phyloP scores from a whole-genome alignment of 2,888 invertebrate genomes.

The Seladonia tumulorum region DNA sequence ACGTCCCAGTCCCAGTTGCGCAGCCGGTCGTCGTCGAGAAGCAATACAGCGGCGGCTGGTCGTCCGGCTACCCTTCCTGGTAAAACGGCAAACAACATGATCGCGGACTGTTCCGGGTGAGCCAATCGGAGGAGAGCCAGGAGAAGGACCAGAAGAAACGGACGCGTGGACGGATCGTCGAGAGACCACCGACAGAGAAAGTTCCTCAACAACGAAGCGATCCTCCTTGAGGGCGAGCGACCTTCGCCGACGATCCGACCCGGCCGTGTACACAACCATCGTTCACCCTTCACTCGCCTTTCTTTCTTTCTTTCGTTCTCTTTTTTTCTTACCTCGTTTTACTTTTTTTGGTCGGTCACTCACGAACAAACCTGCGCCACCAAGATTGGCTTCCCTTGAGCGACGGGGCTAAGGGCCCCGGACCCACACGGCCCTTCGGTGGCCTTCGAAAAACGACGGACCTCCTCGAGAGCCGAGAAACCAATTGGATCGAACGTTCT shows the following conservation, averaged over 20 bases:
- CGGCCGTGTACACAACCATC: neutral
- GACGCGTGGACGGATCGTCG: neutral
- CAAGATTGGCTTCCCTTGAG: constrained; percentile 27
- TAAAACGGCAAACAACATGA: constrained; percentile 45
- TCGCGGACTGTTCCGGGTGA: constrained; percentile 8
- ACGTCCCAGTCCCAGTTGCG: constrained; percentile 76
- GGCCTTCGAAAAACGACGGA: constrained; percentile 18
- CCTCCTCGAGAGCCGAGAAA: constrained; percentile 14
- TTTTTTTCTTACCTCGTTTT: neutral
- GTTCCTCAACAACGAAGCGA: neutral
- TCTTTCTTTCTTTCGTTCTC: neutral
- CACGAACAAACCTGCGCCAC: neutral
- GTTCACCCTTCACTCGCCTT: neutral
- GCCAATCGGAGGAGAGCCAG: constrained; percentile 17
- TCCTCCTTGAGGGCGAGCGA: neutral
- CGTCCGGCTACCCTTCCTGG: constrained; percentile 54
- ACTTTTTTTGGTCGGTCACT: neutral
- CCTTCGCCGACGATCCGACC: neutral
- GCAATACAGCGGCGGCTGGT: constrained; percentile 34
- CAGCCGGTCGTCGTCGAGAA: constrained; percentile 61
- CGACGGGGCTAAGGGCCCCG: neutral
- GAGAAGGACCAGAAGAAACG: neutral
- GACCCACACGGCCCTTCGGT: neutral
- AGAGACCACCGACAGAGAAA: constrained; percentile 5
- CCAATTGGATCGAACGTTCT: constrained; percentile 27